Evolutionary conservation across 2,113 vertebrate species (phyloP).

Genomic region (Pipra filicauda): DNA sequence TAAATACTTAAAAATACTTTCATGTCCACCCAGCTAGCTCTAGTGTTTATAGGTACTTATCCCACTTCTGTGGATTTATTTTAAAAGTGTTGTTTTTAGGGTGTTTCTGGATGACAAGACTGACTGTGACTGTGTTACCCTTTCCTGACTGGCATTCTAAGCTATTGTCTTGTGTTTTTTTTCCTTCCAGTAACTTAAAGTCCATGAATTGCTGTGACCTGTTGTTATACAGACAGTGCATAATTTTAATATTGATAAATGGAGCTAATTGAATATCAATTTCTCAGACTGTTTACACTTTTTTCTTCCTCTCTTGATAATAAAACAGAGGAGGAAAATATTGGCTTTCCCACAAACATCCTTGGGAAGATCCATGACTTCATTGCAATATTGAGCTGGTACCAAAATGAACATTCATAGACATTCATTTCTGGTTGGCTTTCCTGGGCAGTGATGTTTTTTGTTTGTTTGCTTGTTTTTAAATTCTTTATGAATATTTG

Average conservation of each 20-base stretch:
- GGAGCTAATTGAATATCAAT: neutral
- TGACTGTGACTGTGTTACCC: neutral
- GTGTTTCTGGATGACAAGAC: neutral
- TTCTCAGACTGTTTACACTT: neutral
- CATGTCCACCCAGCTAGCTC: neutral
- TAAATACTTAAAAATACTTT: neutral
- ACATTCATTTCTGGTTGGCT: neutral
- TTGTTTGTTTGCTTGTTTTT: neutral
- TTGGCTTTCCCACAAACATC: neutral
- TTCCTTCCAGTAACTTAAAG: neutral
- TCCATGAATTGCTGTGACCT: neutral
- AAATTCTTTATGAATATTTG: neutral
- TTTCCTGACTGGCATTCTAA: neutral
- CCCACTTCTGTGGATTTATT: neutral
- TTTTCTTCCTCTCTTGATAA: neutral
- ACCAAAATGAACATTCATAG: neutral
- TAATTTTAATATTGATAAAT: neutral
- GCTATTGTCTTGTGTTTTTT: neutral
- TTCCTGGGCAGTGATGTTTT: neutral
- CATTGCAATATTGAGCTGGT: neutral
- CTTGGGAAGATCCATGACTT: neutral
- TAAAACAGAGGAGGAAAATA: neutral
- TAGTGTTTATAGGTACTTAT: neutral
- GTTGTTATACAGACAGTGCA: neutral
- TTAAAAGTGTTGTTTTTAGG: neutral